Conservation (phyloP, 2,888 invertebrate species). For the Micropterix aruncella region DNA sequence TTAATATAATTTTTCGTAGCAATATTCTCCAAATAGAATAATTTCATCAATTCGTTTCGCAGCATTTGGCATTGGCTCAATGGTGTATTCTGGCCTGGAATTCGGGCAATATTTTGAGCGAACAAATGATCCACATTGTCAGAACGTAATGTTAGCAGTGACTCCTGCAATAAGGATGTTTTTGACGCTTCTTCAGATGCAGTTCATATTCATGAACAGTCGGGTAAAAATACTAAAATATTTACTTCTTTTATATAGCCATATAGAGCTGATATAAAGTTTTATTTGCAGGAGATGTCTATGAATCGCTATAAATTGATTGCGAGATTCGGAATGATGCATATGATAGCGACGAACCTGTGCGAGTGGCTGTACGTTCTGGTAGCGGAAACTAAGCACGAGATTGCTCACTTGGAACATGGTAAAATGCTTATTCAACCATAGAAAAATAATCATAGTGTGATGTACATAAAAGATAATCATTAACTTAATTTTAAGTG, state of each 20-base stretch:
- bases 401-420: slow-evolving; percentile 59
- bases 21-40: no score
- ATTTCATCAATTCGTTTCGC: no score
- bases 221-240: slow-evolving; percentile 34
- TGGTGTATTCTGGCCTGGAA: slow-evolving; percentile 58
- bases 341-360: slow-evolving; percentile 84
- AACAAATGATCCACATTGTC: slow-evolving; percentile 44
- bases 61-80: slow-evolving; percentile 48
- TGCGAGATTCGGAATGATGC: slow-evolving; percentile 85
- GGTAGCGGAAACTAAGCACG: slow-evolving; percentile 79
- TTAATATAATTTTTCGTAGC: no score
- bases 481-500: slow-evolving; percentile 1
- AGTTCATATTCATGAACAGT: slow-evolving; percentile 86
- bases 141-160: slow-evolving; percentile 52
- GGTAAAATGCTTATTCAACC: slow-evolving; percentile 8
- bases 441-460: no score
- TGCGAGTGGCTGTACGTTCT: slow-evolving; percentile 87
- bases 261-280: no score
- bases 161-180: slow-evolving; percentile 72
- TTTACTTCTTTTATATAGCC: no score
- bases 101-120: slow-evolving; percentile 65
- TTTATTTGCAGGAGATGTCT: slow-evolving; percentile 26
- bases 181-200: slow-evolving; percentile 80
- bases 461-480: no score
- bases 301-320: slow-evolving; percentile 53